Conservation (phyloP, 1,140 invertebrate genomes). For the Trissolcus basalis region DNA sequence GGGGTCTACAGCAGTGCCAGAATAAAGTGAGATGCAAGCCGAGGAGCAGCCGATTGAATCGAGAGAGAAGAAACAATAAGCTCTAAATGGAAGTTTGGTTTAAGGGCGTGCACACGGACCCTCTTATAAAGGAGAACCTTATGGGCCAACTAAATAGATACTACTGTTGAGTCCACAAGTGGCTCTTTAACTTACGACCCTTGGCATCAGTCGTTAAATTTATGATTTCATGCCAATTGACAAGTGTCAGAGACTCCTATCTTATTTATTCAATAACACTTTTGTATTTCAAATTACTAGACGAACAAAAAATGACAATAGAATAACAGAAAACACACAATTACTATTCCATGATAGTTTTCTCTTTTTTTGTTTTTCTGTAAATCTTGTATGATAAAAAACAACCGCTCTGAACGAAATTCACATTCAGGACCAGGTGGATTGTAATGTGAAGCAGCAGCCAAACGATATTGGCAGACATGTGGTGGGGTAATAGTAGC, state of each 20-base stretch:
- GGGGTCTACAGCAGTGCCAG: conserved; percentile 59
- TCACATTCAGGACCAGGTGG: conserved; percentile 26
- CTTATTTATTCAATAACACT: conserved; percentile 13
- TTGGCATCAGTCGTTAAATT: conserved; percentile 74
- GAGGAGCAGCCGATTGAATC: conserved; percentile 31
- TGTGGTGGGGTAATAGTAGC: conserved; percentile 69
- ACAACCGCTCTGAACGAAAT: conserved; percentile 23
- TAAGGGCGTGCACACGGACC: conserved; percentile 61
- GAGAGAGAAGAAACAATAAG: conserved; percentile 58
- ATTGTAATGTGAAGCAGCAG: conserved; percentile 29
- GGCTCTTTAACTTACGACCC: conserved; percentile 78
- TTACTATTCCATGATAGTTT: too few relatives aligned
- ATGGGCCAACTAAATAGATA: conserved; percentile 77
- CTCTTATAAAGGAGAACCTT: conserved; percentile 76
- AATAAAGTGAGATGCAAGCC: conserved; percentile 53
- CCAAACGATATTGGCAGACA: conserved; percentile 68
- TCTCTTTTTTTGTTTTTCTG: too few relatives aligned
- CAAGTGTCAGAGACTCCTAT: conserved; percentile 10
- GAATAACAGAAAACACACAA: too few relatives aligned
- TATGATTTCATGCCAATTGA: conserved; percentile 65
- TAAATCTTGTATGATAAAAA: too few relatives aligned
- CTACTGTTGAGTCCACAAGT: conserved; percentile 76
- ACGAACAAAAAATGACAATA: too few relatives aligned
- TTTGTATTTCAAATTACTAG: background rate
- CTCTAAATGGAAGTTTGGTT: conserved; percentile 66